Evolutionary conservation across 2,113 vertebrate genomes (phyloP).

Genomic region (Strix aluco): DNA sequence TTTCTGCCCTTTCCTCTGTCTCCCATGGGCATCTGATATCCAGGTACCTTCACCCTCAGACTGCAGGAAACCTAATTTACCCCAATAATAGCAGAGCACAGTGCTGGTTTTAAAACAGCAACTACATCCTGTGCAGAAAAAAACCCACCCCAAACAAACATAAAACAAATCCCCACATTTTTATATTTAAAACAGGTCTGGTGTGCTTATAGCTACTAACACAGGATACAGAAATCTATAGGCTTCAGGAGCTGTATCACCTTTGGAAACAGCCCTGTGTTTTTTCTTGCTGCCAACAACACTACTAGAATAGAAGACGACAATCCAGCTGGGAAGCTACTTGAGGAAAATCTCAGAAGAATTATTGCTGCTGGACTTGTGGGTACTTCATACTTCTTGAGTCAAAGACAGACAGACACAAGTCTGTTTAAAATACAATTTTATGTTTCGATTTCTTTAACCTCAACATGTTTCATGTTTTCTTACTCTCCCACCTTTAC

Average conservation of each 20-base stretch:
- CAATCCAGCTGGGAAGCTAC: neutral
- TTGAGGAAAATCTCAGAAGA: neutral
- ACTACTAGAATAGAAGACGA: neutral
- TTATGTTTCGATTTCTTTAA: neutral
- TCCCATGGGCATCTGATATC: neutral
- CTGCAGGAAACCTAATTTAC: neutral
- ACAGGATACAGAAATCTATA: neutral
- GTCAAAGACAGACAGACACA: neutral
- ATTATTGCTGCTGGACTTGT: neutral
- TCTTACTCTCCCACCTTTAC: neutral
- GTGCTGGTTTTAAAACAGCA: neutral
- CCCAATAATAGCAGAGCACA: neutral
- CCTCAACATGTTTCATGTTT: neutral
- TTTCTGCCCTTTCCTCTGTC: neutral
- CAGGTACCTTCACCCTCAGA: neutral
- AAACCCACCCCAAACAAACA: neutral
- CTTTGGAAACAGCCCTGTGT: neutral
- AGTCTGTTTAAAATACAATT: neutral
- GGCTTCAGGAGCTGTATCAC: neutral
- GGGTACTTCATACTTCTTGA: neutral
- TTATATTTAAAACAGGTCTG: neutral
- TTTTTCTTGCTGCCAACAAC: neutral
- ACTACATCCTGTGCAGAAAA: neutral
- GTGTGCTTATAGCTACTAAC: neutral
- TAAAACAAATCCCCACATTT: neutral